Conservation (phyloP, 2,797 vertebrate genomes). For the Gila robusta region DNA sequence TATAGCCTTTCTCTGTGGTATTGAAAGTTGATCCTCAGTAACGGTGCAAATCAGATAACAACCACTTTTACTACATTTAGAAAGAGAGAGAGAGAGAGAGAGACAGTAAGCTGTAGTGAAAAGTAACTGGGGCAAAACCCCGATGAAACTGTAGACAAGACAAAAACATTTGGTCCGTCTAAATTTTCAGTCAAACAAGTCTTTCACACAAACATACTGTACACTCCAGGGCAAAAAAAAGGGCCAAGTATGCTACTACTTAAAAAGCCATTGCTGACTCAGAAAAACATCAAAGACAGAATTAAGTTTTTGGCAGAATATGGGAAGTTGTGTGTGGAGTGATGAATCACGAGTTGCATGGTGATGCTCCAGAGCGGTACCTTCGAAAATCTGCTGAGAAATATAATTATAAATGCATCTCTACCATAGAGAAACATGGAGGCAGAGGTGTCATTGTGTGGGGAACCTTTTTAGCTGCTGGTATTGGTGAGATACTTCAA, state of each 20-base stretch:
- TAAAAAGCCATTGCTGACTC: not conserved
- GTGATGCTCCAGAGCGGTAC: not conserved
- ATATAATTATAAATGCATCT: not conserved
- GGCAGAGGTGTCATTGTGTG: not conserved
- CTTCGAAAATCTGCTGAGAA: not conserved
- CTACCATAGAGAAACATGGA: not conserved
- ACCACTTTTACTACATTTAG: constrained; percentile 2
- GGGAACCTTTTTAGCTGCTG: not conserved
- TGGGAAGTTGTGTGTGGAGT: not conserved
- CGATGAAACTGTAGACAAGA: constrained; percentile 33
- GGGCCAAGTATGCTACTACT: not conserved
- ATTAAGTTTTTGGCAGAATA: not conserved
- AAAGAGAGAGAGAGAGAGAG: constrained; percentile 13
- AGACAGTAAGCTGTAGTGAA: not conserved
- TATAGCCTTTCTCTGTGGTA: constrained; percentile 1
- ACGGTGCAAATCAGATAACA: constrained; percentile 20
- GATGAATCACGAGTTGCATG: not conserved
- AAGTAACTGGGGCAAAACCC: constrained; percentile 36
- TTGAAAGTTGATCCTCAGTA: constrained; percentile 25
- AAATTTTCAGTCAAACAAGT: not conserved
- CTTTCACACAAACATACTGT: not conserved
- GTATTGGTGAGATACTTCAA: not conserved
- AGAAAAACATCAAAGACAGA: not conserved
- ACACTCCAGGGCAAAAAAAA: not conserved
- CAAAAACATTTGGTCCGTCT: not conserved